Conservation (phyloP, 2,797 vertebrate genomes). For the Chloroceryle inda region DNA sequence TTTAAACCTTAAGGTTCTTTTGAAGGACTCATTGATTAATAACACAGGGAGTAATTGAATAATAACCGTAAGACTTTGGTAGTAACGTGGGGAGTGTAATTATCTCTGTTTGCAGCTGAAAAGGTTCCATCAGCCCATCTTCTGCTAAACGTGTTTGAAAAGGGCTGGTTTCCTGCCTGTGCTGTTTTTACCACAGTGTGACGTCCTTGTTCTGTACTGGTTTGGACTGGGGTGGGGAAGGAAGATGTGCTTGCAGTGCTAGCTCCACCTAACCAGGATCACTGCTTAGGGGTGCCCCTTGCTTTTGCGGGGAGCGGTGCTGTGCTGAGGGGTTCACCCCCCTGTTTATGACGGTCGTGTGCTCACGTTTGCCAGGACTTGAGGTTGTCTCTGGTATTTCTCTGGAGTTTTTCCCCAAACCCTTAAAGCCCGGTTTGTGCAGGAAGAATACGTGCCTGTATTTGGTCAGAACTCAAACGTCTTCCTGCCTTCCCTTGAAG, state of each 20-base stretch:
- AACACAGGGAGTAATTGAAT: not conserved
- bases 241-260: not conserved
- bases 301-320: not conserved
- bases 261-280: not conserved
- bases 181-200: not conserved
- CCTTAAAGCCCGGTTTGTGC: not conserved
- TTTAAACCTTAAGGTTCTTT: not conserved
- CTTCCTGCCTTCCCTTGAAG: not conserved
- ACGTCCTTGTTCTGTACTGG: accelerated
- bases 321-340: not conserved
- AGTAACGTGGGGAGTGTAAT: not conserved
- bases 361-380: not conserved
- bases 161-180: not conserved
- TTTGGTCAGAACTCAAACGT: not conserved
- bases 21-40: not conserved
- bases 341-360: accelerated
- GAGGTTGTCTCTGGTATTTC: not conserved
- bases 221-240: not conserved
- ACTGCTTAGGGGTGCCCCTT: accelerated
- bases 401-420: not conserved
- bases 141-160: not conserved
- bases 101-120: not conserved
- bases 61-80: not conserved
- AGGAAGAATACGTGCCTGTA: not conserved
- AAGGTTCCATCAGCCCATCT: not conserved